Evolutionary conservation across 2,797 vertebrate genomes (phyloP), one percentile per base, ranked within the genome.

Genomic region (Meriones psammophilus): DNA sequence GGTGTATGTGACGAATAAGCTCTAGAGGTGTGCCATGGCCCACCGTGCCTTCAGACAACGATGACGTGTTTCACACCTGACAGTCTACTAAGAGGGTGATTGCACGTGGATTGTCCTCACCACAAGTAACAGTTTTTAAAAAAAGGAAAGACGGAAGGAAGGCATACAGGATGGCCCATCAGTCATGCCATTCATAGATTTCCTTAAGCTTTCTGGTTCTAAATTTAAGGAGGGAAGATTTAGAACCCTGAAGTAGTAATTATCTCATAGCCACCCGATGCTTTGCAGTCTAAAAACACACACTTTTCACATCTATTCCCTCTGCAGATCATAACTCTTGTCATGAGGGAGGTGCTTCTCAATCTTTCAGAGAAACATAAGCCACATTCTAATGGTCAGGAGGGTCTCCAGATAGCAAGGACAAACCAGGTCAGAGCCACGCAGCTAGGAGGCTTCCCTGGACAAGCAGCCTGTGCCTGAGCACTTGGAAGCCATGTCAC

Each of bases 171-270:
- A 54, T 68, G 80, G 66, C n/a, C 58, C 17, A 15, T 81, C 36
- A 26, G 58, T 39, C 42, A 12, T 56, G 56, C 46, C 10, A 36
- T 83, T 93, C 69, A 85, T 69, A 54, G 71, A 86, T 95, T 94
- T 89, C 80, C 64, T 92, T 66, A 79, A 74, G 79, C 9, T 1
- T 88, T 86, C 69, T 91, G 4, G 68, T 95, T 89, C 79, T 96
- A 79, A 91, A 83, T 46, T 58, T 81, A 79, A 87, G 26, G 36
- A 58, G 88, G 88, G 58, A 42, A 84, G 68, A n/a, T 86, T 88
- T 92, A 50, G 87, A 76, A 64, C 56, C 20, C 10, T 50, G 33
- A 9, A 46, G 66, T 77, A 58, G 30, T 62, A 81, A 77, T 84
- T 79, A 89, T 50, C 83, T 90, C 2, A 0, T 39, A 26, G 26